Percentiles rank a stretch among this genome's conserved stretches.
These are phyloP conservation scores for Diadophis punctatus DNA, from an alignment of 2,113 vertebrate genomes.

Conservation along the genomic window DNA sequence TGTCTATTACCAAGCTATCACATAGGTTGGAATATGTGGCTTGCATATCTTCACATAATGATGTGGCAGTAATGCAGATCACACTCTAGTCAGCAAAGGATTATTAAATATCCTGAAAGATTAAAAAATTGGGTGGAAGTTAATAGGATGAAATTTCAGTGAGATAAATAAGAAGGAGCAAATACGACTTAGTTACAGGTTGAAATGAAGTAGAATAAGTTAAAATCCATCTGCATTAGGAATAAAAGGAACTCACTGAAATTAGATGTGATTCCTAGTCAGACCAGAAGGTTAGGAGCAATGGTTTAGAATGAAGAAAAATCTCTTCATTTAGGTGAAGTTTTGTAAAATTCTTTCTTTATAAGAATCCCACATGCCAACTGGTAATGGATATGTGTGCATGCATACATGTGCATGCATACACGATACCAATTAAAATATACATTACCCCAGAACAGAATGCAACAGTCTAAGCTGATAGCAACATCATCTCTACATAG, in stretches of 20 bases:
- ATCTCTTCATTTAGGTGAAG: neutral
- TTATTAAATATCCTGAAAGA: neutral
- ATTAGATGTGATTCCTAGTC: neutral
- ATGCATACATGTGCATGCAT: neutral
- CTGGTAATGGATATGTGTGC: neutral
- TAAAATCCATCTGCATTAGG: neutral
- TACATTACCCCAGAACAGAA: neutral
- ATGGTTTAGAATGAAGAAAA: neutral
- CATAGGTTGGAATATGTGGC: neutral
- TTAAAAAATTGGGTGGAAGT: neutral
- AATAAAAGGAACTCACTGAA: neutral
- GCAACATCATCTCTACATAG: fast-evolving
- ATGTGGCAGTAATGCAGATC: neutral
- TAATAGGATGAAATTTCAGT: conserved; percentile 5
- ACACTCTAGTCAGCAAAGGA: neutral
- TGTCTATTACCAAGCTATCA: neutral
- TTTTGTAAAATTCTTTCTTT: neutral
- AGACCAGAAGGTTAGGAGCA: neutral
- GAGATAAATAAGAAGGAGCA: conserved; percentile 6
- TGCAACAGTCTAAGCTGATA: neutral
- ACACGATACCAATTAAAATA: neutral
- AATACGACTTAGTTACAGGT: neutral
- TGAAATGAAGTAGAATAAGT: conserved; percentile 2
- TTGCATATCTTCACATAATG: neutral
- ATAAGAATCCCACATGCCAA: neutral